Evolutionary conservation across 1,140 invertebrate species (phyloP).

Genomic region (Varroa destructor): DNA sequence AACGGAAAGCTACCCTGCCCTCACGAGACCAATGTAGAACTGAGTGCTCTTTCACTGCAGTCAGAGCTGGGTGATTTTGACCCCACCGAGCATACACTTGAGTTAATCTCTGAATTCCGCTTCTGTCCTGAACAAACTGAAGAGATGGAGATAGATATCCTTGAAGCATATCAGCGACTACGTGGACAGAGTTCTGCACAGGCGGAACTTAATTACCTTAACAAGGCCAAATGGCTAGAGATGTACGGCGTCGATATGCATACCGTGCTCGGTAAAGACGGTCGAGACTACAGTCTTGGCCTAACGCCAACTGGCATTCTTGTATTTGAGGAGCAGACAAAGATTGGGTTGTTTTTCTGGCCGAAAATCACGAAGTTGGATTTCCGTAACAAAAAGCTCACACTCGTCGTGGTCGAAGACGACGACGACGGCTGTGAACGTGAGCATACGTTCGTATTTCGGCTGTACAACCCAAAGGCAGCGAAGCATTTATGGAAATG

Average conservation of each 20-base stretch:
- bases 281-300: conserved; percentile 88
- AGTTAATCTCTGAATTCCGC: conserved; percentile 91
- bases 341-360: conserved; percentile 99
- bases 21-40: conserved; percentile 73
- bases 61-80: conserved; percentile 97
- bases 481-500: conserved; percentile 98
- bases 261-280: conserved; percentile 73
- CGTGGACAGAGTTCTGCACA: conserved; percentile 45
- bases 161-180: conserved; percentile 74
- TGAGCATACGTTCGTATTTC: conserved; percentile 80
- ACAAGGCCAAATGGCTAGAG: conserved; percentile 66
- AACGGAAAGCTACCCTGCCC: conserved; percentile 74
- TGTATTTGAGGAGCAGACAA: conserved; percentile 82
- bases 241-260: conserved; percentile 71
- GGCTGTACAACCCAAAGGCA: conserved; percentile 52
- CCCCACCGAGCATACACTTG: conserved; percentile 65
- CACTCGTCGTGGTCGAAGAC: conserved; percentile 85
- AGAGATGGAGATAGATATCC: conserved; percentile 71
- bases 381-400: conserved; percentile 89
- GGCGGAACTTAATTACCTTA: conserved; percentile 58
- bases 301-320: conserved; percentile 93
- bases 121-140: conserved; percentile 83
- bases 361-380: conserved; percentile 88
- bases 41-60: conserved; percentile 84
- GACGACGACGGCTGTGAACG: conserved; percentile 82